Evolutionary conservation across 1,140 invertebrate genomes (phyloP), one percentile per base, ranked within the genome.

Genomic region (Theocolax elegans): DNA sequence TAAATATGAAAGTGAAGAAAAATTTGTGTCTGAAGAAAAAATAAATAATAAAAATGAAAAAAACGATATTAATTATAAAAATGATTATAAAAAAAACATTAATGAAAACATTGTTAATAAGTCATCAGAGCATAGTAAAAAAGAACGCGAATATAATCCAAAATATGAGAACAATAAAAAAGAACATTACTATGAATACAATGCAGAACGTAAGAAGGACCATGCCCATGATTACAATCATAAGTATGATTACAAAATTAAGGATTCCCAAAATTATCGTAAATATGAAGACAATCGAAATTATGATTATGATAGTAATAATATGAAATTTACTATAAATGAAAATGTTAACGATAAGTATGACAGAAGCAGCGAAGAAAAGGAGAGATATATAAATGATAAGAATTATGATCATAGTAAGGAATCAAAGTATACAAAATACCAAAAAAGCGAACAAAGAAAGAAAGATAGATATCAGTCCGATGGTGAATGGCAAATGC

Each of bases 401-500:
- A 54, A 68, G 21, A 44, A 71, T 56, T 48, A 35, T 15, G 8
- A 35, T 29, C 60, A 54, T 58, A 64, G 48, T 40, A 58, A 69
- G 49, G 53, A 69, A 51, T 48, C 31, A 1, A 72, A 60, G 17
- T 62, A 60, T 59, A 17, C 29, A 25, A 63, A 64, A 38, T 64
- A 64, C 46, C 1, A 51, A 44, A 27, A 6, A 42, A 21, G 53
- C 0, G 48, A 54, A 44, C 23, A 15, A n/a, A 40, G 15, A 17
- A 29, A 65, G 29, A 64, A 59, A 15, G 59, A 63, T 44, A 64
- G 42, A 63, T 69, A 71, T 23, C 51, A 38, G 35, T 1, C 44
- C 9, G 48, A 40, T 35, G 63, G 54, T 1, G 67, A 73, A 12
- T 73, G 72, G 72, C 72, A 73, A 35, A 48, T 62, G 8, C 67